A percentile compares a stretch with the other conserved stretches of the same genome.
Evolutionary conservation across 1,140 invertebrate species (phyloP).

Genomic region (Drepana arcuata): DNA sequence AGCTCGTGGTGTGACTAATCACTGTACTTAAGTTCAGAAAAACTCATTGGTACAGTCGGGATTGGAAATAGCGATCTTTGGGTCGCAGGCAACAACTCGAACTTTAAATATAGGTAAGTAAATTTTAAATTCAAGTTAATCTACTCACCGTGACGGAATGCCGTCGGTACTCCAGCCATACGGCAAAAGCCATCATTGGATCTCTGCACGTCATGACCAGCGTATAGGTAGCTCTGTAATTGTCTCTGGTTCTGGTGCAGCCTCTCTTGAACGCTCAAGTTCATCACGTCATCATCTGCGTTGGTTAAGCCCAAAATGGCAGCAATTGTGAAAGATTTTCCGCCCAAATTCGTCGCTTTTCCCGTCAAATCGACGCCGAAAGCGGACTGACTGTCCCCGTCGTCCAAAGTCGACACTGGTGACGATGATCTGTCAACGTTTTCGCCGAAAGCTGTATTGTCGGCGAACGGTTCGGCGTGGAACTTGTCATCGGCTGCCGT

Average conservation of each 20-base stretch:
- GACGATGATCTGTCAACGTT: conserved; percentile 26
- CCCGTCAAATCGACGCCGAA: conserved; percentile 56
- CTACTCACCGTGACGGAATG: conserved; percentile 45
- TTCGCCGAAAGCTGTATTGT: conserved; percentile 21
- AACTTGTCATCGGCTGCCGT: conserved; percentile 18
- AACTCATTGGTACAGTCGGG: too few species aligned
- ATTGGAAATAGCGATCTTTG: too few species aligned
- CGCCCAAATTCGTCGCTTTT: conserved; percentile 47
- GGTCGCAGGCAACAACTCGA: too few species aligned
- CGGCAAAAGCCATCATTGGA: conserved; percentile 46
- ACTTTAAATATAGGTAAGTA: neutral
- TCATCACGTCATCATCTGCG: conserved; percentile 55
- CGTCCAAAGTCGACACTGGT: conserved; percentile 33
- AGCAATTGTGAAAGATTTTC: conserved; percentile 60
- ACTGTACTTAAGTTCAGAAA: too few species aligned
- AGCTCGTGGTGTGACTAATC: too few species aligned
- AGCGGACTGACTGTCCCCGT: conserved; percentile 42
- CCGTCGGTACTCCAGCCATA: conserved; percentile 34
- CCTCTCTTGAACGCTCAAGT: conserved; percentile 52
- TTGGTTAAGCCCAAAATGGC: conserved; percentile 55
- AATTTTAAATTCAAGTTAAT: neutral
- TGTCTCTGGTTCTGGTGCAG: conserved; percentile 50
- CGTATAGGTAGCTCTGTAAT: conserved; percentile 51
- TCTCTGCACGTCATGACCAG: conserved; percentile 48
- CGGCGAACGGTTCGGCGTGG: conserved; percentile 12